Percentiles rank a stretch among this genome's conserved stretches.
Conservation (phyloP, 2,113 vertebrate genomes). For the Amia ocellicauda region DNA sequence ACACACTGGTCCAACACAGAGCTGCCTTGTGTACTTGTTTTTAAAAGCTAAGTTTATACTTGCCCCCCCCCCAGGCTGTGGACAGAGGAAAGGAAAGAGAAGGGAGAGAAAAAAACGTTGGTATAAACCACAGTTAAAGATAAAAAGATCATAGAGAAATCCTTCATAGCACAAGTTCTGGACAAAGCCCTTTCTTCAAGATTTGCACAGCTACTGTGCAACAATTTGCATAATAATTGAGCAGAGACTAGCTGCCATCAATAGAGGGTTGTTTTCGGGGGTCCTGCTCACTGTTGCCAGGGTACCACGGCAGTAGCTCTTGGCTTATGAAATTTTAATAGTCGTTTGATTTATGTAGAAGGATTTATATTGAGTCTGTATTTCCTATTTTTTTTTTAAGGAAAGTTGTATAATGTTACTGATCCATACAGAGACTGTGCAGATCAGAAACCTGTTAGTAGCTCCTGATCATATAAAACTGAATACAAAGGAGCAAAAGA, state of each 20-base stretch:
- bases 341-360: constrained; percentile 8
- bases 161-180: not conserved
- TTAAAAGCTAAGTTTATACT: not conserved
- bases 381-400: not conserved
- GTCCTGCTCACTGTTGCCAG: constrained; percentile 16
- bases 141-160: constrained; percentile 4
- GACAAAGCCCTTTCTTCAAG: constrained; percentile 9
- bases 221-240: constrained; percentile 34
- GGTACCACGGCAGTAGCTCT: not conserved
- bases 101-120: not conserved
- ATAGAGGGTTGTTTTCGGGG: constrained; percentile 16
- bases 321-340: constrained; percentile 13
- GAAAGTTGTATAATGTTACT: not conserved
- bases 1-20: no score
- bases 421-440: not conserved
- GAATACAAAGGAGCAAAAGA: no score
- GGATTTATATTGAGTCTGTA: not conserved
- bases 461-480: no score
- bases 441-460: no score
- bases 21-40: not conserved
- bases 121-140: not conserved
- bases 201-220: not conserved
- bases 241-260: constrained; percentile 8
- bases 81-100: not conserved
- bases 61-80: not conserved